Percentiles rank a stretch among this genome's conserved stretches.
Evolutionary conservation across 2,888 invertebrate species (phyloP).

Genomic region (Calliphora vomitoria): DNA sequence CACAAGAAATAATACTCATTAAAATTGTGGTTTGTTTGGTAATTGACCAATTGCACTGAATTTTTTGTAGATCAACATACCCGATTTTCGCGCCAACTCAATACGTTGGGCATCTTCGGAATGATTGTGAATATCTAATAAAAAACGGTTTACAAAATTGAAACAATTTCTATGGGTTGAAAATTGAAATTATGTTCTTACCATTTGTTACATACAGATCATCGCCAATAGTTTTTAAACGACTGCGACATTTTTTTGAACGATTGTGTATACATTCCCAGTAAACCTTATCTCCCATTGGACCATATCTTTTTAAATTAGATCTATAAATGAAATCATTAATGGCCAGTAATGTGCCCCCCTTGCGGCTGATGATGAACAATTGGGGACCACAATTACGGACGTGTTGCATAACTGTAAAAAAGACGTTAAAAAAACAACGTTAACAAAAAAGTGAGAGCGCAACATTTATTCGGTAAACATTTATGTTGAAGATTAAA

Average conservation of each 20-base stretch:
- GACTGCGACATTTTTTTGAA: constrained; percentile 84
- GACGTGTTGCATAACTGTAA: constrained; percentile 80
- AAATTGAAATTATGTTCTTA: constrained; percentile 72
- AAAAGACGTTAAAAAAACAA: constrained; percentile 34
- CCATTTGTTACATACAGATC: constrained; percentile 84
- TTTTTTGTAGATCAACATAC: constrained; percentile 82
- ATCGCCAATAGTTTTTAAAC: constrained; percentile 84
- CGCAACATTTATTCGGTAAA: neutral
- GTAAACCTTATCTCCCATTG: constrained; percentile 82
- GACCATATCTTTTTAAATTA: constrained; percentile 83
- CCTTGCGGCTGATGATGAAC: constrained; percentile 84
- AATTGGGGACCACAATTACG: constrained; percentile 82
- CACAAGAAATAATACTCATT: constrained; percentile 34
- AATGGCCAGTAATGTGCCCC: constrained; percentile 83
- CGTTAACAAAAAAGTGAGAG: constrained; percentile 31
- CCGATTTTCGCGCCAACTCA: constrained; percentile 80
- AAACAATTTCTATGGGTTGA: neutral
- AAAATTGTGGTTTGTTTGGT: constrained; percentile 53
- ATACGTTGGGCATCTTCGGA: constrained; percentile 81
- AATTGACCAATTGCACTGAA: constrained; percentile 79
- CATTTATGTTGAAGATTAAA: neutral
- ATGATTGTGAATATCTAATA: constrained; percentile 83
- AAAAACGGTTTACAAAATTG: constrained; percentile 8
- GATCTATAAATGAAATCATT: constrained; percentile 84
- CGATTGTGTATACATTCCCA: constrained; percentile 85